Base-by-base conservation (phyloP, 2,888 invertebrate species). In the Polyploca ridens region DNA sequence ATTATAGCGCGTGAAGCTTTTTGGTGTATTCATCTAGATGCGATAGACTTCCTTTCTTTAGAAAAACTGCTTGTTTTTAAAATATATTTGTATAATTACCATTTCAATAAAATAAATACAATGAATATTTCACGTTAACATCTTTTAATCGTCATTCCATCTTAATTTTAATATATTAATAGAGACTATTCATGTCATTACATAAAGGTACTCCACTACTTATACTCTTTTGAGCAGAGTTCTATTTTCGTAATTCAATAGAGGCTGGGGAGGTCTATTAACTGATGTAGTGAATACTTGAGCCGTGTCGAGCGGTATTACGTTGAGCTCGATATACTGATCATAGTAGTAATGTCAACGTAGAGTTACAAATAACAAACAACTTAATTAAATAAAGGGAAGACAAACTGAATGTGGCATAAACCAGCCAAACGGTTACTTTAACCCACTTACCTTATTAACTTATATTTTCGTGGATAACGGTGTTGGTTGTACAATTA, bases 271-370 rank as follows among this genome's bases (percentile, higher is more conserved):
- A 54, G 54, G 54, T 54, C 54, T 54, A 54, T 54, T 54, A 54
- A 54, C 54, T 19, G 54, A 19, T 54, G 54, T 54, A 54, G 54
- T 54, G 54, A 10, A 19, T 19, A 54, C 54, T 54, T 7, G 54
- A 54, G 19, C 19, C 19, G 54, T 54, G 54, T 19, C n/a, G 54
- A 10, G 54, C 10, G 16, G 19, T 54, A 54, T 19, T 19, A 54
- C 54, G 54, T 19, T 16, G 54, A 54, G 54, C 54, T 54, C 19
- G 54, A 54, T 54, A 19, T 5, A 16, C 16, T 54, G n/a, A 54
- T 54, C 3, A 54, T 54, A 54, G 14, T 19, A 8, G 54, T 54
- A 41, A 41, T 41, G 5, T 13, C 13, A 41, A 41, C 19, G 19
- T 54, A 19, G 54, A 54, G 54, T 10, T 19, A 54, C 54, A 10